phyloP scores from a whole-genome alignment of 2,888 invertebrate species.

The Spodoptera littoralis region DNA sequence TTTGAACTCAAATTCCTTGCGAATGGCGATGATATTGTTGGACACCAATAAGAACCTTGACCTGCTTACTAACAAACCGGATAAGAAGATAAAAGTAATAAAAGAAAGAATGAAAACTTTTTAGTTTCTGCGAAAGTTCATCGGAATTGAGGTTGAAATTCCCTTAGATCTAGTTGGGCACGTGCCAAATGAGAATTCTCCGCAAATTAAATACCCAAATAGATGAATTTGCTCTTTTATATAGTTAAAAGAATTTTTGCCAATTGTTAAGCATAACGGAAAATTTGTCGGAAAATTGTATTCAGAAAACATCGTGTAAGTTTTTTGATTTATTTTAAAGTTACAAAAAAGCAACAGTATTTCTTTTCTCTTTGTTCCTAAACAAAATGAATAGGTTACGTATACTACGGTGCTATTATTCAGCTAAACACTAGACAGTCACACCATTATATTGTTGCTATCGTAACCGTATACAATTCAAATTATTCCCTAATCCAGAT shows the following conservation, averaged over 20 bases:
- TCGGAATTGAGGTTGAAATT: constrained; percentile 55
- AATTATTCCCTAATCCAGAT: constrained; percentile 20
- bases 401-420: background rate
- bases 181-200: constrained; percentile 67
- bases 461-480: constrained; percentile 9
- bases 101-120: constrained; percentile 50
- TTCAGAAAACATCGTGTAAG: constrained; percentile 6
- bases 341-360: background rate
- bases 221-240: constrained; percentile 53
- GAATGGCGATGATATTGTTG: constrained; percentile 12
- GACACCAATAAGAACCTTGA: constrained; percentile 28
- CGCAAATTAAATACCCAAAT: constrained; percentile 69
- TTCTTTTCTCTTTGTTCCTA: no score
- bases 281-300: constrained; percentile 26
- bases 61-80: constrained; percentile 16
- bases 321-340: background rate
- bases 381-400: no score
- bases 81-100: constrained; percentile 23
- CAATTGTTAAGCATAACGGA: constrained; percentile 17
- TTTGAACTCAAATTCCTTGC: background rate
- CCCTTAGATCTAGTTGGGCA: constrained; percentile 57
- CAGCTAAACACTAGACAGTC: no score
- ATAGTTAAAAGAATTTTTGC: background rate
- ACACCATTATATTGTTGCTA: background rate
- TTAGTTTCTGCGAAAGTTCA: constrained; percentile 56